Evolutionary conservation across 2,797 vertebrate genomes (phyloP), one percentile per base, ranked within the genome.

Genomic region (Cyclura pinguis): DNA sequence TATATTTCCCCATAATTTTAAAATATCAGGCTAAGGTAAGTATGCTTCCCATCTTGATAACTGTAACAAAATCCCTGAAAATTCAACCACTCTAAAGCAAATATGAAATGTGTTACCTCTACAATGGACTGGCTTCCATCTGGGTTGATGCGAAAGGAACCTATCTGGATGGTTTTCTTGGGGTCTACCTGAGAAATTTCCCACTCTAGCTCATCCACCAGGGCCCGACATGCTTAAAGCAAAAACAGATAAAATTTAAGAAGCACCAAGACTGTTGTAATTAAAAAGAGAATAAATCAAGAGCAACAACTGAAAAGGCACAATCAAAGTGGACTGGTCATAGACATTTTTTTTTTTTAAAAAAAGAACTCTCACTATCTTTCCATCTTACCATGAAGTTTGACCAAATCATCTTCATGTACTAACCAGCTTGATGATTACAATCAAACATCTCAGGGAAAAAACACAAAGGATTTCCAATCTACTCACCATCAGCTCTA

Each of bases 171-270:
- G 95, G 98, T 98, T 96, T 98, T 99, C 96, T 98, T 98, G 47
- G 98, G 98, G 88, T 99, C 99, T 10, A 99, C 96, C 89, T 98
- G 98, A 27, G 98, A 96, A 47, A 99, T 98, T 92, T 98, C 98
- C 98, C 98, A 99, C 90, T 99, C 98, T 96, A 99, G 97, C 96
- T 99, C 99, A 78, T 99, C 99, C 88, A 99, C 99, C 94, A 99
- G 96, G 2, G 98, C 99, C 95, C 99, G 97, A 96, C 99, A 99
- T 1, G 98, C 99, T 99, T 80, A 78, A 88, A 74, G 35, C 55
- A 73, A 64, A 84, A 69, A 85, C n/a, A 20, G 76, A 6, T 62
- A 32, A 73, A 59, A 76, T 0, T 1, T 12, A 0, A 29, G 0
- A 88, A 27, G 10, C 35, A 42, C 57, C 16, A 29, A 72, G 80